Conservation (phyloP, 2,113 vertebrate genomes). For the Ophthalmolycus amberensis region DNA sequence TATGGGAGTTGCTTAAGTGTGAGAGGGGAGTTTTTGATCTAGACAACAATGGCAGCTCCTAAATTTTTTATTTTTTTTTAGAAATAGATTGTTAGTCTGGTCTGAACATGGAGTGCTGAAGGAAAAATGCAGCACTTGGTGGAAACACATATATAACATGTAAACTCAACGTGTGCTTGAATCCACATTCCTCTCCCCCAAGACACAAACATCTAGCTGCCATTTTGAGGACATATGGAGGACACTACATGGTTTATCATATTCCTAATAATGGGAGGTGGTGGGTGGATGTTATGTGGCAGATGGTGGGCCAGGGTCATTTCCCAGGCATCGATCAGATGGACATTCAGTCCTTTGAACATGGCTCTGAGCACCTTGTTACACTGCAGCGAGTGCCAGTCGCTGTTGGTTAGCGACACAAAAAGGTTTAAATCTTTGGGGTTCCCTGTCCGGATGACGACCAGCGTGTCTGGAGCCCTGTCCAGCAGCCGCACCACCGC, state of each 20-base stretch:
- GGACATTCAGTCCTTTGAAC: slow-evolving; percentile 88
- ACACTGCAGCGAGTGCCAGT: slow-evolving; percentile 91
- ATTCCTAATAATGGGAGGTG: slow-evolving; percentile 89
- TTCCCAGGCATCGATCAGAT: slow-evolving; percentile 93
- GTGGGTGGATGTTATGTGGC: slow-evolving; percentile 90
- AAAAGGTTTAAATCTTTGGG: slow-evolving; percentile 77
- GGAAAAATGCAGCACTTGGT: background rate
- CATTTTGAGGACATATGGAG: background rate
- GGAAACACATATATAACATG: background rate
- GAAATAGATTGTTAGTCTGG: no score
- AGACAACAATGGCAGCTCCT: no score
- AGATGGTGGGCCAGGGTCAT: slow-evolving; percentile 91
- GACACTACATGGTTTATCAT: slow-evolving; percentile 77
- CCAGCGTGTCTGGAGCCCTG: background rate
- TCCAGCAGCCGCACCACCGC: background rate
- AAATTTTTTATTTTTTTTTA: no score
- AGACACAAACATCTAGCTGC: no score
- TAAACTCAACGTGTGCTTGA: no score
- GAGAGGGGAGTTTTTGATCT: no score
- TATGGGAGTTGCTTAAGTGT: no score
- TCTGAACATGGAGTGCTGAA: background rate
- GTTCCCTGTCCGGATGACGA: background rate
- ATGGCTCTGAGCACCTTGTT: slow-evolving; percentile 89
- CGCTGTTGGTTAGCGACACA: slow-evolving; percentile 90
- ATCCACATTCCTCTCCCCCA: no score